Evolutionary conservation across 1,140 invertebrate genomes (phyloP).

Genomic region (Samia ricini): DNA sequence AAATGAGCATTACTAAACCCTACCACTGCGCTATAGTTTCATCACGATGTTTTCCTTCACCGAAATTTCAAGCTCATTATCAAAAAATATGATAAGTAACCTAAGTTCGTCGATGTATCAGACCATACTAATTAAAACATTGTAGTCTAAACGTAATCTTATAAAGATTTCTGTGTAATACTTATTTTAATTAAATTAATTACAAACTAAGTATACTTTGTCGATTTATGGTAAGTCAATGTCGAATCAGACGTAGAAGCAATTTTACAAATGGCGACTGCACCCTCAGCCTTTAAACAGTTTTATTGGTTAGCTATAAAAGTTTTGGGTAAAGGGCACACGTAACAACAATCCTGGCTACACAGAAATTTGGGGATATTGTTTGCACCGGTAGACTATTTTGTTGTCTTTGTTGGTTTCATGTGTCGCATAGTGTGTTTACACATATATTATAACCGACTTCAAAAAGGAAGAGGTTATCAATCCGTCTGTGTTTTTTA

Average conservation of each 20-base stretch:
- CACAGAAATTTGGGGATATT: slow-evolving; percentile 22
- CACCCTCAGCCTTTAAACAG: slow-evolving; percentile 26
- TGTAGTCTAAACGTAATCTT: no score
- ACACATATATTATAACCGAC: not conserved
- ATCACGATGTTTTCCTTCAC: no score
- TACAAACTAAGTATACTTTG: not conserved
- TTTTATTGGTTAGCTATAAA: slow-evolving; percentile 46
- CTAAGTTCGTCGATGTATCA: no score
- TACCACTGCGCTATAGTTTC: no score
- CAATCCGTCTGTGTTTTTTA: no score
- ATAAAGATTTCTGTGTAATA: no score
- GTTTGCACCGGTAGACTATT: slow-evolving; percentile 11
- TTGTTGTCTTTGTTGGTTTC: slow-evolving; percentile 17
- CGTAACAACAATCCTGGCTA: slow-evolving; percentile 18
- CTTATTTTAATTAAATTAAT: not conserved
- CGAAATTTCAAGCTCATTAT: no score
- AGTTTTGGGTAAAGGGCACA: slow-evolving; percentile 32
- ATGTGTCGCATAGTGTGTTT: slow-evolving; percentile 3
- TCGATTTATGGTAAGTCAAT: not conserved
- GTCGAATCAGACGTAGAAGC: slow-evolving; percentile 9
- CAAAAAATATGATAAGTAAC: no score
- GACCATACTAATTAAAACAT: no score
- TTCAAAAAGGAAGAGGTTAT: no score
- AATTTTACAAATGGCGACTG: slow-evolving; percentile 30
- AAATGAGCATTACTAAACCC: no score